phyloP scores from a whole-genome alignment of 1,140 invertebrate species.

The Drosophila sturtevanti region DNA sequence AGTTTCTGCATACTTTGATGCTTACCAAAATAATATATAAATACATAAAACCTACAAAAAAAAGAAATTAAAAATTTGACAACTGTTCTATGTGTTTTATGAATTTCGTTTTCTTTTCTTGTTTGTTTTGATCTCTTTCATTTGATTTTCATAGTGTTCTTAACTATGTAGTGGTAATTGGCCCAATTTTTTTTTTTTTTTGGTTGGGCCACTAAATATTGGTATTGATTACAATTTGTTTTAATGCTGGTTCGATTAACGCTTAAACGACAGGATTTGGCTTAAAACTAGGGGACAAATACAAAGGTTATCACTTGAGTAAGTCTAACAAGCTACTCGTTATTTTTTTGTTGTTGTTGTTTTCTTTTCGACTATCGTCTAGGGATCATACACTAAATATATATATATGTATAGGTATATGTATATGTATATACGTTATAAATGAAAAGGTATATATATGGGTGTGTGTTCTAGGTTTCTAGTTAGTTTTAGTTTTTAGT shows the following conservation, averaged over 20 bases:
- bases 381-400: constrained; percentile 43
- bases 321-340: constrained; percentile 78
- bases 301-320: constrained; percentile 80
- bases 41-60: constrained; percentile 17
- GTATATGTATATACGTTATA: constrained; percentile 35
- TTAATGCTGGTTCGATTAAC: constrained; percentile 66
- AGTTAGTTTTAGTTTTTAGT: constrained; percentile 29
- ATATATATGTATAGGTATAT: constrained; percentile 30
- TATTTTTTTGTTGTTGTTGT: constrained; percentile 41
- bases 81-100: constrained; percentile 1
- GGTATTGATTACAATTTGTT: constrained; percentile 12
- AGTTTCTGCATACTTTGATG: constrained; percentile 6
- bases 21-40: constrained; percentile 17
- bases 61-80: background rate
- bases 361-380: constrained; percentile 37
- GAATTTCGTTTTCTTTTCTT: background rate
- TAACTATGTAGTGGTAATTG: background rate
- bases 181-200: too few species aligned
- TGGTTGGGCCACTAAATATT: constrained; percentile 6
- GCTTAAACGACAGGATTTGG: constrained; percentile 68
- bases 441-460: constrained; percentile 38
- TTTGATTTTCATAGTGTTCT: background rate
- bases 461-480: constrained; percentile 29
- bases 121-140: background rate
- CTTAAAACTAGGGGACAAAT: constrained; percentile 76